Evolutionary conservation across 2,797 vertebrate genomes (phyloP).

Genomic region (Diceros bicornis): DNA sequence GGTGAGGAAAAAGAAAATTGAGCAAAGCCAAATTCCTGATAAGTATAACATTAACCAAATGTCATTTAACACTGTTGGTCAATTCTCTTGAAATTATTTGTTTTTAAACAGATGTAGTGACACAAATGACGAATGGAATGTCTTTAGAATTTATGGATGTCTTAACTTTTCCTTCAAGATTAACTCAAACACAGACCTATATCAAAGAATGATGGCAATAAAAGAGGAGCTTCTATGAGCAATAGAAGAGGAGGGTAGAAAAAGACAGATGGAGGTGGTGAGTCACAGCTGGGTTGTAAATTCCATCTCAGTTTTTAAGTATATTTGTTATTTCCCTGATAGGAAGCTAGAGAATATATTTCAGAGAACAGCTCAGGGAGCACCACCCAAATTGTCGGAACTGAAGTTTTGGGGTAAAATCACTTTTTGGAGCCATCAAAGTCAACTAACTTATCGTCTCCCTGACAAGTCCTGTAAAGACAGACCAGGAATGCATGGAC

Average conservation of each 20-base stretch:
- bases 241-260: not conserved
- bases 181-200: not conserved
- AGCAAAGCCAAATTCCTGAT: not conserved
- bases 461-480: slow-evolving; percentile 2
- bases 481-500: not conserved
- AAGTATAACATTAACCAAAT: not conserved
- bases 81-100: slow-evolving; percentile 27
- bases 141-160: not conserved
- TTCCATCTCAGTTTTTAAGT: not conserved
- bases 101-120: not conserved
- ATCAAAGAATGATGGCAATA: not conserved
- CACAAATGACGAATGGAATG: not conserved
- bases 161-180: slow-evolving; percentile 35
- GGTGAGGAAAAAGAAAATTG: not conserved
- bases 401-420: slow-evolving; percentile 3
- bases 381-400: not conserved
- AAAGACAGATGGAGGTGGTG: not conserved
- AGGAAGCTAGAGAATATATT: not conserved
- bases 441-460: slow-evolving; percentile 13
- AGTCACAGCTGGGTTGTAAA: not conserved
- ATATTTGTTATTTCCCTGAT: slow-evolving; percentile 24
- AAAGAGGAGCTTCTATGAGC: not conserved
- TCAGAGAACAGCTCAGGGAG: not conserved
- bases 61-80: not conserved
- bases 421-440: not conserved